Evolutionary conservation across 2,888 invertebrate species (phyloP), one percentile per base, ranked within the genome.

Genomic region (Micoletzkya japonica): DNA sequence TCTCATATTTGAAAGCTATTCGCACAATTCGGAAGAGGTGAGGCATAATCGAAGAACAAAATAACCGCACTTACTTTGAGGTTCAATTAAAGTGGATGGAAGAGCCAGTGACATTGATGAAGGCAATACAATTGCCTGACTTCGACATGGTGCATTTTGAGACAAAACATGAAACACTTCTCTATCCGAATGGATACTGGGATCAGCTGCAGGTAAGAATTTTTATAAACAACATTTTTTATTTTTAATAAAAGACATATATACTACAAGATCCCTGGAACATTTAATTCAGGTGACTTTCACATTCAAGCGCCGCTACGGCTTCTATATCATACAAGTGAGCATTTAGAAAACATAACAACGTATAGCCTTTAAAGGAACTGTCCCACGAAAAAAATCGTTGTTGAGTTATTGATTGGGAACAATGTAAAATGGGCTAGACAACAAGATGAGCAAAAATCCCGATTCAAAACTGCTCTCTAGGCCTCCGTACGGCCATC

Each of bases 241-340:
- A 14, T 44, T 44, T 44, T 44, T 44, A 14, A 14, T 44, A n/a
- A n/a, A n/a, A n/a, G 44, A 26, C 7, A 26, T n/a, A 61, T 17
- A n/a, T 36, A 4, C 10, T 26, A 34, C 17, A 58, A 7, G 20
- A 61, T 20, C 32, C 6, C 7, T 14, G n/a, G 6, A 4, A 24
- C 14, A 75, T 37, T 74, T 67, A 26, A 64, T 82, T 26, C 61
- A 76, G 74, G 85, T 80, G 24, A 76, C 76, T 7, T 85, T 85
- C 74, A 81, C 83, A n/a, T 85, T 85, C 77, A 84, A 83, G 66
- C 78, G 85, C 10, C 77, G 85, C 26, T 85, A 85, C 75, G 85
- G 85, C 6, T 85, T 85, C 74, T 85, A 85, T 73, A 85, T 85
- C 39, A 79, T 85, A 59, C 85, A 82, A 64, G 82, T 69, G 20